These are phyloP conservation scores for Cephus pygmeus DNA, from an alignment of 2,888 invertebrate genomes.

Conservation along the genomic window DNA sequence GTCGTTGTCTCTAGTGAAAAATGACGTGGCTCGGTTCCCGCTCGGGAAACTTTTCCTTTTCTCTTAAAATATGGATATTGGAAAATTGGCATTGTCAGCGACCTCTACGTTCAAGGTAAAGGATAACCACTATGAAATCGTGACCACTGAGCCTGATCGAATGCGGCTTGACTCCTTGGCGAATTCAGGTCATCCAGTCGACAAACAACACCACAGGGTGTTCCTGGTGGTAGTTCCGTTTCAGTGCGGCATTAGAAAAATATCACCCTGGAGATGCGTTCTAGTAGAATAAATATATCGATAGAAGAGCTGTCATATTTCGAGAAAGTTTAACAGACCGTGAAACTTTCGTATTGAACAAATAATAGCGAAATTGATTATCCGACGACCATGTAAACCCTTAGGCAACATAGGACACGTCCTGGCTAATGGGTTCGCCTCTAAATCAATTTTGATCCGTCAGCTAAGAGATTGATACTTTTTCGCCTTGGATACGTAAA, in stretches of 20 bases:
- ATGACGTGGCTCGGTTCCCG: neutral
- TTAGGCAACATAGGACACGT: neutral
- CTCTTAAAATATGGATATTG: neutral
- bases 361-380: neutral
- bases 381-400: neutral
- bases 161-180: neutral
- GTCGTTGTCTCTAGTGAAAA: neutral
- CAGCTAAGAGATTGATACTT: neutral
- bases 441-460: neutral
- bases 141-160: neutral
- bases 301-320: neutral
- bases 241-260: neutral
- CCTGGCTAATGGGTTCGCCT: neutral
- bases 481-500: neutral
- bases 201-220: neutral
- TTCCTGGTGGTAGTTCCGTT: neutral
- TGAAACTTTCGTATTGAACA: neutral
- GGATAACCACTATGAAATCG: neutral
- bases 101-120: neutral
- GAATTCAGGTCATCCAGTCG: neutral
- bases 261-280: neutral
- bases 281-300: neutral
- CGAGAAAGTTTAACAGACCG: neutral
- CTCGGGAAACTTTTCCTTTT: neutral
- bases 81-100: neutral